phyloP scores from a whole-genome alignment of 2,113 vertebrate species.

The Mystacornis crossleyi region DNA sequence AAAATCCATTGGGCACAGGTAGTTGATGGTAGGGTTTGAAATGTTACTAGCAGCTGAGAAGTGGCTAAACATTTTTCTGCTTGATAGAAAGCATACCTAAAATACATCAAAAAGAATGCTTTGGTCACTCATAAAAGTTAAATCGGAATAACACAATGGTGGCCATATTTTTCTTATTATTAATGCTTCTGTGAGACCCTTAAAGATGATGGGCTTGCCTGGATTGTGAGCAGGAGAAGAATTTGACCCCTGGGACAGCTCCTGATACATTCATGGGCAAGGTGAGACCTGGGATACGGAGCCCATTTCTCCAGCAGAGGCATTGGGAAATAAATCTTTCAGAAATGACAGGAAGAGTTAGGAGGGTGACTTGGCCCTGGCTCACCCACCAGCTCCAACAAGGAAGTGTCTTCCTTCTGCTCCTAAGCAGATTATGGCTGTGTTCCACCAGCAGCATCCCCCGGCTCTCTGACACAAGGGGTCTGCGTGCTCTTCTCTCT shows the following conservation, averaged over 20 bases:
- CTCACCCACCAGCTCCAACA: neutral
- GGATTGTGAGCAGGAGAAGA: conserved; percentile 37
- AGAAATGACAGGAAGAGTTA: conserved; percentile 58
- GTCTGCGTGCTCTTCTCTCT: neutral
- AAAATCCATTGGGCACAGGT: conserved; percentile 38
- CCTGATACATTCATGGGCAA: conserved; percentile 43
- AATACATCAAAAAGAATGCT: neutral
- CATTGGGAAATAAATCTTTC: conserved; percentile 45
- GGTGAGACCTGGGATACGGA: conserved; percentile 55
- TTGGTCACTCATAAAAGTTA: neutral
- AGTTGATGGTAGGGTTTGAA: conserved; percentile 29
- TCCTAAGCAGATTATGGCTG: conserved; percentile 20
- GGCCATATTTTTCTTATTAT: neutral
- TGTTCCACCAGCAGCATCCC: neutral
- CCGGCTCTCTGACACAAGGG: neutral
- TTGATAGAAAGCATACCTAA: neutral
- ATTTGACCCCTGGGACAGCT: conserved; percentile 39
- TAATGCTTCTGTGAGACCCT: neutral
- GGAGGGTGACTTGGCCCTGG: conserved; percentile 50
- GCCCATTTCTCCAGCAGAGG: conserved; percentile 39
- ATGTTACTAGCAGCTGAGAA: neutral
- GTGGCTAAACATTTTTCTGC: neutral
- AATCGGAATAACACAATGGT: neutral
- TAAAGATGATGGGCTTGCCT: conserved; percentile 30
- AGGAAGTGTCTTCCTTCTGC: neutral